phyloP scores from a whole-genome alignment of 2,888 invertebrate genomes.

The Tricholauxania praeusta region DNA sequence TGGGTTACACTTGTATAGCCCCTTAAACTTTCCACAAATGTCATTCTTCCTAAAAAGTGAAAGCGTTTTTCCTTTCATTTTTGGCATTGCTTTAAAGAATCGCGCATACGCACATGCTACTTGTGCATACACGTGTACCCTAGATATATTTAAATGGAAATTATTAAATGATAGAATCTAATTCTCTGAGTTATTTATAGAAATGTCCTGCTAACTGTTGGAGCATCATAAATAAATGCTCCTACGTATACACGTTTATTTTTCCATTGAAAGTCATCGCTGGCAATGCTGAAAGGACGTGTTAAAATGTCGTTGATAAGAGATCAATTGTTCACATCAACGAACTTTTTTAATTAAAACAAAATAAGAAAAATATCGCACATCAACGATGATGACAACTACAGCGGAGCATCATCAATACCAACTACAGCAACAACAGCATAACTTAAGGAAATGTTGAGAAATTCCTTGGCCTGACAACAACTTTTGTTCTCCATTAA shows the following conservation, averaged over 20 bases:
- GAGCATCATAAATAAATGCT: slow-evolving; percentile 13
- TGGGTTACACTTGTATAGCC: too few species aligned
- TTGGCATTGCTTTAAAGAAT: too few species aligned
- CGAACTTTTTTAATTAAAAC: slow-evolving; percentile 52
- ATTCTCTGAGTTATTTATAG: neutral
- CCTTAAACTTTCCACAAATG: too few species aligned
- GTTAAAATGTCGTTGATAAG: slow-evolving; percentile 49
- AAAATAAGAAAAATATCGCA: slow-evolving; percentile 41
- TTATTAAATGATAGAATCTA: too few species aligned
- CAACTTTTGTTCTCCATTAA: slow-evolving; percentile 45
- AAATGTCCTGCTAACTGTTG: neutral
- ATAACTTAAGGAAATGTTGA: slow-evolving; percentile 28
- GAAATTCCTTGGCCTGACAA: slow-evolving; percentile 34
- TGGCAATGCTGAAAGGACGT: slow-evolving; percentile 38
- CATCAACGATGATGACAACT: slow-evolving; percentile 22
- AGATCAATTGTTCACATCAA: slow-evolving; percentile 50
- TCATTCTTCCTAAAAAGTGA: too few species aligned
- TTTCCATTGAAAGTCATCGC: slow-evolving; percentile 2
- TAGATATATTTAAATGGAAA: too few species aligned
- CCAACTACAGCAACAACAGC: slow-evolving; percentile 2
- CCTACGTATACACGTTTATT: neutral
- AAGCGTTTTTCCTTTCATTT: too few species aligned
- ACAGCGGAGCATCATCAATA: slow-evolving; percentile 16
- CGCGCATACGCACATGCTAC: too few species aligned
- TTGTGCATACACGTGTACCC: too few species aligned